Conservation (phyloP, 2,113 vertebrate genomes). For the Antigone vipio region DNA sequence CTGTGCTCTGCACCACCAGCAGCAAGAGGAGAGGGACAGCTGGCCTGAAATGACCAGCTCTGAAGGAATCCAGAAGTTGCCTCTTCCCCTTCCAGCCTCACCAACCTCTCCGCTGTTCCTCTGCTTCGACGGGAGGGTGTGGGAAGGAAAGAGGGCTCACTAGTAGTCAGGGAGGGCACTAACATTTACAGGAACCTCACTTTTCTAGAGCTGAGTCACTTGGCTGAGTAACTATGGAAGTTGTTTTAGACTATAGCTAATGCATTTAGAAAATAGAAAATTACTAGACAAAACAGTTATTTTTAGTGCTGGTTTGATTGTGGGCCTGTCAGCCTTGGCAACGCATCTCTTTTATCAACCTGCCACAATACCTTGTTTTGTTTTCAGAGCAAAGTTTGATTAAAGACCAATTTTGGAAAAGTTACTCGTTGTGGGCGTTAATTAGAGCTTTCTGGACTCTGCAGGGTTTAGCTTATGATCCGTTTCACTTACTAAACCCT, state of each 20-base stretch:
- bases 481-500: constrained; percentile 46
- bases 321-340: constrained; percentile 52
- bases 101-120: neutral
- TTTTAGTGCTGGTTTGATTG: constrained; percentile 62
- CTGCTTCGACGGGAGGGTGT: neutral
- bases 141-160: neutral
- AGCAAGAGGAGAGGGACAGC: neutral
- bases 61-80: neutral
- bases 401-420: constrained; percentile 65
- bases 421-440: constrained; percentile 60
- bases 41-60: neutral
- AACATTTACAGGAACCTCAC: neutral
- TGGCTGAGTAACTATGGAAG: neutral
- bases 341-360: constrained; percentile 65
- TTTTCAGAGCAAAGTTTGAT: constrained; percentile 64
- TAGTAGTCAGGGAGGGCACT: neutral
- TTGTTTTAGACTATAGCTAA: constrained; percentile 12
- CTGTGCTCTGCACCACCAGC: neutral
- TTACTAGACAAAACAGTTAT: constrained; percentile 52
- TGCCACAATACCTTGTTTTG: constrained; percentile 58
- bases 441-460: constrained; percentile 66
- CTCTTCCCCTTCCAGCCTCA: neutral
- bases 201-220: constrained; percentile 52
- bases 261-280: constrained; percentile 8
- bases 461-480: constrained; percentile 41